Conservation (phyloP, 2,797 vertebrate species). For the Arrhamphus sclerolepis region DNA sequence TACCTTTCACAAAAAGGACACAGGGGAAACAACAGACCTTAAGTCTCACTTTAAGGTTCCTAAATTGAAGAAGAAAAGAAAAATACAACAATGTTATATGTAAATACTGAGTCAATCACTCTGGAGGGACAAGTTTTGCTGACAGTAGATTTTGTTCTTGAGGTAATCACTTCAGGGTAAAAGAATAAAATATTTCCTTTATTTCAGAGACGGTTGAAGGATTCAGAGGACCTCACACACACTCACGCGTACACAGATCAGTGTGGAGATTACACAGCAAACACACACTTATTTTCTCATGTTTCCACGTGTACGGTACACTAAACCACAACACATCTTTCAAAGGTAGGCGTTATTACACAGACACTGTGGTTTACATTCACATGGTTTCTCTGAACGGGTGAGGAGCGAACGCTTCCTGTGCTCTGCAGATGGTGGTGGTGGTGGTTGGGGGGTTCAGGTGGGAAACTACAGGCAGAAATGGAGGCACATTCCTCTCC, state of each 20-base stretch:
- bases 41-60: constrained; percentile 35
- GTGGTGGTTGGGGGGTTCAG: constrained; percentile 43
- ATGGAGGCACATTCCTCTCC: constrained; percentile 72
- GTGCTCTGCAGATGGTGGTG: constrained; percentile 53
- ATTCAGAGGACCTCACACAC: constrained; percentile 21
- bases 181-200: constrained; percentile 37
- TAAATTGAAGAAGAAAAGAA: constrained; percentile 44
- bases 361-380: constrained; percentile 75
- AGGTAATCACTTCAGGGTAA: constrained; percentile 60
- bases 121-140: constrained; percentile 12
- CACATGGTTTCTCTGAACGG: constrained; percentile 73
- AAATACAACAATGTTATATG: constrained; percentile 35
- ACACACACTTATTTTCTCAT: constrained; percentile 54
- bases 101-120: constrained; percentile 51
- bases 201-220: constrained; percentile 23
- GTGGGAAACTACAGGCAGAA: constrained; percentile 59
- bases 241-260: constrained; percentile 12
- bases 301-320: constrained; percentile 66
- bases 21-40: constrained; percentile 28
- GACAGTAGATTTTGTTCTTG: constrained; percentile 38
- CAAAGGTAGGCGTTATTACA: constrained; percentile 54
- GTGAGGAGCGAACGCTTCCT: constrained; percentile 51
- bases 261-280: constrained; percentile 52
- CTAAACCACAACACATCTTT: constrained; percentile 68
- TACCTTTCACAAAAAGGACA: constrained; percentile 44